A percentile compares a stretch with the other conserved stretches of the same genome.
Conservation (phyloP, 2,888 invertebrate species). For the Trilocha varians region DNA sequence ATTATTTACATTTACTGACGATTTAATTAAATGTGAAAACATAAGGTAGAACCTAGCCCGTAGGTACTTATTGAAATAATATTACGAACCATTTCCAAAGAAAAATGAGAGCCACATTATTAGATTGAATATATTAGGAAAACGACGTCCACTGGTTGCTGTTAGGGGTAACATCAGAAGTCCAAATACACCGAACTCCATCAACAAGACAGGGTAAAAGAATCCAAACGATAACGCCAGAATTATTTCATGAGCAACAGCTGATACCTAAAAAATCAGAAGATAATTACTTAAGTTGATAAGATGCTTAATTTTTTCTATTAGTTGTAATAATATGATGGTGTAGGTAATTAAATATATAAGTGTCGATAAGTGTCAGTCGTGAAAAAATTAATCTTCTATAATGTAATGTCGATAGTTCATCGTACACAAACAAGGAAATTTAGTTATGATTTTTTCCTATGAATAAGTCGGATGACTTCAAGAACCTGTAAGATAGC, state of each 20-base stretch:
- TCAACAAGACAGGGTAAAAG: constrained; percentile 89
- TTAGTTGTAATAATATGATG: no score
- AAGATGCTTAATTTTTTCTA: no score
- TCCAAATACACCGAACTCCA: constrained; percentile 83
- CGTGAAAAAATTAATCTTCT: no score
- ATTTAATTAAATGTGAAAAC: neutral
- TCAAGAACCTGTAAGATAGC: no score
- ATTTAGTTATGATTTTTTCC: no score
- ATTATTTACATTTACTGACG: neutral
- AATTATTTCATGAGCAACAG: constrained; percentile 91
- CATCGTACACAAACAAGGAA: no score
- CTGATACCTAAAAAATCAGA: constrained; percentile 75
- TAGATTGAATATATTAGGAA: constrained; percentile 79
- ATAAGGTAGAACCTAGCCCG: neutral
- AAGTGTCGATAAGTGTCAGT: no score
- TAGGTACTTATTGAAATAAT: neutral
- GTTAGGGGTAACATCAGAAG: constrained; percentile 69
- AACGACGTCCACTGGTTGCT: constrained; percentile 44
- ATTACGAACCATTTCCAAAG: constrained; percentile 78
- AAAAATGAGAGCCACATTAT: constrained; percentile 87
- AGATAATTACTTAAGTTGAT: no score
- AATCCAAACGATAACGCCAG: constrained; percentile 84
- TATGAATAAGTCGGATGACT: no score
- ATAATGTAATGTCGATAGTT: no score
- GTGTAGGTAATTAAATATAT: neutral